Conservation (phyloP, 2,888 invertebrate genomes). For the Epistrophella euchroma region DNA sequence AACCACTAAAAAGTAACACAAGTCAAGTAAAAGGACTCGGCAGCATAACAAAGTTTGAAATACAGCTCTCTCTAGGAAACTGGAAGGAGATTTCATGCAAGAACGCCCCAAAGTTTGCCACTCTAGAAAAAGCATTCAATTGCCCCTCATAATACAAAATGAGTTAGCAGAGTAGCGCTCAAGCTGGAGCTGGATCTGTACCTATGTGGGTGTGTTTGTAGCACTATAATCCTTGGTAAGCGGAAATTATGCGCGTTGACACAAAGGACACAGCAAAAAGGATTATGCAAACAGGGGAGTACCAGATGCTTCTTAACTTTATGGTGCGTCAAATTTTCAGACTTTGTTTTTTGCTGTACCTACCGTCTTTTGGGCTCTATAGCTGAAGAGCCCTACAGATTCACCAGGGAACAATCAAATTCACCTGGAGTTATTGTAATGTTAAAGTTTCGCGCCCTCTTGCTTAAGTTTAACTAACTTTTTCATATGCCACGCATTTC, state of each 20-base stretch:
- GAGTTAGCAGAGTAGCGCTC: conserved; percentile 48
- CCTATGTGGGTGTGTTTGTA: conserved; percentile 40
- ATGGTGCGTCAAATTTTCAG: conserved; percentile 69
- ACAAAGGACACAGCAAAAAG: conserved; percentile 74
- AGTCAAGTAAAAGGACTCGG: conserved; percentile 64
- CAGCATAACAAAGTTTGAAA: conserved; percentile 70
- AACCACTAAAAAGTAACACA: conserved; percentile 75
- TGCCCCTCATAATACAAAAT: conserved; percentile 68
- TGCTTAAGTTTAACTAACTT: conserved; percentile 63
- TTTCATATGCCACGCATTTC: conserved; percentile 61
- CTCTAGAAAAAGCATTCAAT: conserved; percentile 70
- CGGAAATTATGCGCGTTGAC: conserved; percentile 76
- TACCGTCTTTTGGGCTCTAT: conserved; percentile 54
- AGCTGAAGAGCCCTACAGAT: conserved; percentile 46
- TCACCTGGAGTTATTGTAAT: conserved; percentile 75
- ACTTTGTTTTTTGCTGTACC: conserved; percentile 44
- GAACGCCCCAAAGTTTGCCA: conserved; percentile 72
- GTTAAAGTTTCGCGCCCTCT: conserved; percentile 67
- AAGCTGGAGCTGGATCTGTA: not conserved
- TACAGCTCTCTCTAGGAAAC: conserved; percentile 49
- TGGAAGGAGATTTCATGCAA: conserved; percentile 65
- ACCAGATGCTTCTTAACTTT: conserved; percentile 75
- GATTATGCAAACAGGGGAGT: conserved; percentile 73
- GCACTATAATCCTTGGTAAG: conserved; percentile 69
- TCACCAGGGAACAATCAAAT: conserved; percentile 74